Conservation (phyloP, 35 echinoderm and acorn worm genomes). For the Anneissia japonica region DNA sequence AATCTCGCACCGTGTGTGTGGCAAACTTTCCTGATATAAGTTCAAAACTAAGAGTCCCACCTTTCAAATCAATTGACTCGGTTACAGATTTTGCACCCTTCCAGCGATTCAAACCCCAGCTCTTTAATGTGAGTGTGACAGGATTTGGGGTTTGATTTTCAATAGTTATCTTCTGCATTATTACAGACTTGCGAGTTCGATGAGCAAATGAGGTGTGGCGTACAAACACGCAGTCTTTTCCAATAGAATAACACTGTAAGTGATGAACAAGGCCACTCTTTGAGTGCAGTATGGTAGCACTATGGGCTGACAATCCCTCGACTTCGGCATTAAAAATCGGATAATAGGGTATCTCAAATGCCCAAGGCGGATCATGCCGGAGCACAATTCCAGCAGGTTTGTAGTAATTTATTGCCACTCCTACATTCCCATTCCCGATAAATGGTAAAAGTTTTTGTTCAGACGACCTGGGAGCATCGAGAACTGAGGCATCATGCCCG, state of each 20-base stretch:
- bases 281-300: slow-evolving; percentile 67
- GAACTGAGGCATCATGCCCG: slow-evolving; percentile 38
- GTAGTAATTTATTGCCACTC: slow-evolving; percentile 53
- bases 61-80: slow-evolving; percentile 67
- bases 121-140: slow-evolving; percentile 41
- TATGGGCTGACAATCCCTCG: slow-evolving; percentile 52
- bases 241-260: slow-evolving; percentile 81
- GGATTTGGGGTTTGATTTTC: slow-evolving; percentile 70
- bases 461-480: slow-evolving; percentile 21
- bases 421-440: slow-evolving; percentile 78
- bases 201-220: slow-evolving; percentile 63
- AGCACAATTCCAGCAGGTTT: slow-evolving; percentile 45
- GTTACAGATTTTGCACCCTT: slow-evolving; percentile 65
- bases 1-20: slow-evolving; percentile 34
- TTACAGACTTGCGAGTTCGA: slow-evolving; percentile 48
- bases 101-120: slow-evolving; percentile 71
- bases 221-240: slow-evolving; percentile 65
- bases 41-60: slow-evolving; percentile 46
- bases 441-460: slow-evolving; percentile 45
- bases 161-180: slow-evolving; percentile 64
- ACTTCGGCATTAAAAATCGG: slow-evolving; percentile 56
- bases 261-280: slow-evolving; percentile 58
- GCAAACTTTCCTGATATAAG: slow-evolving; percentile 65
- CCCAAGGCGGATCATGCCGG: slow-evolving; percentile 46
- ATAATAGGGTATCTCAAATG: slow-evolving; percentile 50